phyloP scores from a whole-genome alignment of 2,888 invertebrate species.

The Dicyrtoma fusca region DNA sequence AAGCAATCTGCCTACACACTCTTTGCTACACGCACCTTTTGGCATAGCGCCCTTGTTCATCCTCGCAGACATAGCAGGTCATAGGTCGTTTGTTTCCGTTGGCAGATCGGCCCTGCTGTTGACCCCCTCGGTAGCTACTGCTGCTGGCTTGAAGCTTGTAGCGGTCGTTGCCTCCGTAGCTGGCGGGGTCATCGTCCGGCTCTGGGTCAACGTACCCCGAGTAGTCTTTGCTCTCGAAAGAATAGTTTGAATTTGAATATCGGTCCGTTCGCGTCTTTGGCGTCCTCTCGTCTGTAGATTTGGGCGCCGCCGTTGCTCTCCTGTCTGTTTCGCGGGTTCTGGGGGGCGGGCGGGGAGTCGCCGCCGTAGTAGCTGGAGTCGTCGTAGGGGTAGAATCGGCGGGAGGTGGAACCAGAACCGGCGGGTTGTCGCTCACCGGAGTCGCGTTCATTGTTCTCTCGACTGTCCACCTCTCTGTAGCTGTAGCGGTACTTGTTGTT shows the following conservation, averaged over 20 bases:
- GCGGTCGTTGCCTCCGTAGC: conserved; percentile 48
- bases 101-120: conserved; percentile 32
- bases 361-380: conserved; percentile 41
- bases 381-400: conserved; percentile 43
- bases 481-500: conserved; percentile 49
- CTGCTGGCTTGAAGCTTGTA: conserved; percentile 63
- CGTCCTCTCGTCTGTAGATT: neutral
- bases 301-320: neutral
- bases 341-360: conserved; percentile 31
- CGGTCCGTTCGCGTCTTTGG: conserved; percentile 7
- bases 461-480: conserved; percentile 50
- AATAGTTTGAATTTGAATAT: neutral
- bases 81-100: conserved; percentile 49
- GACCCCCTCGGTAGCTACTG: conserved; percentile 39
- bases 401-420: conserved; percentile 15
- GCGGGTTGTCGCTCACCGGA: neutral
- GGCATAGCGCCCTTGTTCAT: conserved; percentile 50
- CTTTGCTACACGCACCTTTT: conserved; percentile 33
- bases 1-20: neutral
- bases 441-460: neutral
- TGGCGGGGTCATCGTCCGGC: conserved; percentile 53
- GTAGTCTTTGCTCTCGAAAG: conserved; percentile 51
- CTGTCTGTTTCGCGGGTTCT: conserved; percentile 10
- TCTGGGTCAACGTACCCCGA: conserved; percentile 51
- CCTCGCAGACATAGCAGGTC: conserved; percentile 67